Evolutionary conservation across 2,797 vertebrate species (phyloP).

Genomic region (Lepilemur septentrionalis): DNA sequence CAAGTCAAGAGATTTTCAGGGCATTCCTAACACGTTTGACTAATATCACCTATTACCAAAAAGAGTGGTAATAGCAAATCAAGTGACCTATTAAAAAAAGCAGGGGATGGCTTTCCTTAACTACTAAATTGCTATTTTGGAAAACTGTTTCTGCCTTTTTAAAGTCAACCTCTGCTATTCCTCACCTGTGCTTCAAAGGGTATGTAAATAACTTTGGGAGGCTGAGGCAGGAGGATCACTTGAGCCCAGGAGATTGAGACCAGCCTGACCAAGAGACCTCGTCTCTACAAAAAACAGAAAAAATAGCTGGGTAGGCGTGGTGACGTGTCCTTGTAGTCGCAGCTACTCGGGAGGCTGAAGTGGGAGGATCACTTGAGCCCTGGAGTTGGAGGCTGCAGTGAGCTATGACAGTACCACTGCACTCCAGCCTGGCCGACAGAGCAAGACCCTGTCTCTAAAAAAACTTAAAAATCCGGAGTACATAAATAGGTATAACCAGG

Average conservation of each 20-base stretch:
- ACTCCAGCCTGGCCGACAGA: background rate
- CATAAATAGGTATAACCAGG: rapidly evolving
- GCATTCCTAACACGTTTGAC: too few species aligned
- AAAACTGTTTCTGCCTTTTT: background rate
- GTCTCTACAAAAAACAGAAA: background rate
- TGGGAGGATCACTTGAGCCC: background rate
- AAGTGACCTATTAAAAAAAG: rapidly evolving
- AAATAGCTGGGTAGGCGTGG: background rate
- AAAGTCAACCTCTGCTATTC: background rate
- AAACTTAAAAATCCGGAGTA: background rate
- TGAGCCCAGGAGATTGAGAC: background rate
- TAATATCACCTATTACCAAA: background rate
- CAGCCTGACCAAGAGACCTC: background rate
- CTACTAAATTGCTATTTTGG: rapidly evolving
- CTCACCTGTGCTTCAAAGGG: background rate
- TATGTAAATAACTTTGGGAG: background rate
- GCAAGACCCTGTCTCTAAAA: background rate
- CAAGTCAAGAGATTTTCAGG: background rate
- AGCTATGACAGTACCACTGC: background rate
- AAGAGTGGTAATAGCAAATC: background rate
- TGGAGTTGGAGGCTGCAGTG: background rate
- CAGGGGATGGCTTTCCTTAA: background rate
- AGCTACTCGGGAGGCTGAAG: background rate
- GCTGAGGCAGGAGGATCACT: background rate
- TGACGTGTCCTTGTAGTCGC: background rate